A percentile compares a stretch with the other conserved stretches of the same genome.
Evolutionary conservation across 2,797 vertebrate species (phyloP).

Genomic region (Melanotaenia trifasciata): DNA sequence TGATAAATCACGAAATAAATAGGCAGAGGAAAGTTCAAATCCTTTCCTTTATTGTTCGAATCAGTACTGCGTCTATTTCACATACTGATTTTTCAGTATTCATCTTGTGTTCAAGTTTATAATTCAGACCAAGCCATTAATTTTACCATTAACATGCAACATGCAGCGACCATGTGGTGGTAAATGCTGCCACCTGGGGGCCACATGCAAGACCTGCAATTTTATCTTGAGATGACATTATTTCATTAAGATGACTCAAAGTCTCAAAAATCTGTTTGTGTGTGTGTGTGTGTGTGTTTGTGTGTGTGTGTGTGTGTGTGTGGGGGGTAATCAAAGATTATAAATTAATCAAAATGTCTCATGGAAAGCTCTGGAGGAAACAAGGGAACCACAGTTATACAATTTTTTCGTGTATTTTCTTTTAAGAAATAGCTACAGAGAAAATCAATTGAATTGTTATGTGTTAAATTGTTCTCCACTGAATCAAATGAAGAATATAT

Average conservation of each 20-base stretch:
- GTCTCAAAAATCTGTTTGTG: too few species aligned
- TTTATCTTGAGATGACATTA: not conserved
- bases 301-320: too few species aligned
- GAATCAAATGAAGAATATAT: too few species aligned
- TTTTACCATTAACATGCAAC: not conserved
- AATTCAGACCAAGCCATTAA: not conserved
- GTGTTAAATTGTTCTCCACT: too few species aligned
- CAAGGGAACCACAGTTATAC: not conserved
- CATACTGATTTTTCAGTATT: not conserved
- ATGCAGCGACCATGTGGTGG: not conserved
- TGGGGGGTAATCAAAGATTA: too few species aligned
- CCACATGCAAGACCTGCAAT: conserved; percentile 16
- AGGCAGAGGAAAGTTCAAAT: too few species aligned
- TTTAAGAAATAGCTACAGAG: too few species aligned
- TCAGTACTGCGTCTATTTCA: not conserved
- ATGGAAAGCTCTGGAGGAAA: not conserved
- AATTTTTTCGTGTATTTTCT: too few species aligned
- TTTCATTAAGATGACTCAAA: too few species aligned
- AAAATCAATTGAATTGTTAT: too few species aligned
- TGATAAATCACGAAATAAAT: too few species aligned
- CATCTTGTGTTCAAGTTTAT: not conserved
- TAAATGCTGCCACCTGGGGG: conserved; percentile 45
- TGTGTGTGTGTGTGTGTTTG: too few species aligned
- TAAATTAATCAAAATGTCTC: not conserved
- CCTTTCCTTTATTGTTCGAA: not conserved